Base-by-base conservation (phyloP, 1,140 invertebrate species). In the Whitmania pigra region DNA sequence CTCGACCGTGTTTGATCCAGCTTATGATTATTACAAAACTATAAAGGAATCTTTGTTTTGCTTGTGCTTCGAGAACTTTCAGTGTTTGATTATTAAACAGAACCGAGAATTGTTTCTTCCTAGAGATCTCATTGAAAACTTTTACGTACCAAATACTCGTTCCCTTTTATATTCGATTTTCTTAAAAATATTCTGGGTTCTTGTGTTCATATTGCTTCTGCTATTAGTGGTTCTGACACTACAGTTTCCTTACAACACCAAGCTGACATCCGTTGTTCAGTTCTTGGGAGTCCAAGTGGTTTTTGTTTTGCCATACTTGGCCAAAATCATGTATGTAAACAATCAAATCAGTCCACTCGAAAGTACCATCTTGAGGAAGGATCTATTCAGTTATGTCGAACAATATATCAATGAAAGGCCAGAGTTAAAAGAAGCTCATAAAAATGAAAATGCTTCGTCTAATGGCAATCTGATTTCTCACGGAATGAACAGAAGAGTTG, bases 241-340 rank as follows among this genome's bases (percentile, higher is more conserved):
- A 7, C 67, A 57, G 55, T 71, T 60, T 36, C 49, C 54, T 9
- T 71, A 55, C 55, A 27, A 53, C 20, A 53, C 55, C n/a, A 31
- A 71, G 18, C 18, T 54, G 53, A 27, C 40, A n/a, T 63, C 31
- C 53, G 27, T 71, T 57, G 55, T 71, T 49, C 29, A 53, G 25
- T 60, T 71, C 43, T 27, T 60, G 29, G 71, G 71, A 22, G 55
- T 71, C 71, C 55, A 71, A 40, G 71, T 71, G 9, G 49, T 71
- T 27, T 55, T 71, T 17, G 29, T 71, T 40, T 22, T 71, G 22
- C 29, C 71, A 13, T 29, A 36, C 22, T 57, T 57, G 67, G 67
- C 67, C 40, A 29, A 68, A 29, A 36, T 68, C 25, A 40, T 68
- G 29, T 68, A 68, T 29, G 40, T 36, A 9, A 68, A 31, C 29